Evolutionary conservation across 2,797 vertebrate genomes (phyloP).

Genomic region (Molothrus ater): DNA sequence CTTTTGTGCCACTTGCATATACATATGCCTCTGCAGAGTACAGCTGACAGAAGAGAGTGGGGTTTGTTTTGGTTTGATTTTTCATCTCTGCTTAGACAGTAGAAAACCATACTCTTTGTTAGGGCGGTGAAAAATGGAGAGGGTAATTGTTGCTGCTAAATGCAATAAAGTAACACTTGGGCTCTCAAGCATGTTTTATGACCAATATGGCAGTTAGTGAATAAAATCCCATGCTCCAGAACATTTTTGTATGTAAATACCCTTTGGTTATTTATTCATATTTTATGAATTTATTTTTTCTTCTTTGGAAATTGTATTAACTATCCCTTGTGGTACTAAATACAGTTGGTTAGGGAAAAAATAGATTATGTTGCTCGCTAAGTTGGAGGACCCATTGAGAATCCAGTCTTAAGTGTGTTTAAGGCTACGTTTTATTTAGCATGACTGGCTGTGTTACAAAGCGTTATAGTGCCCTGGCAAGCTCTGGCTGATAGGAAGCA

Average conservation of each 20-base stretch:
- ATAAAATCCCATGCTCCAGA: conserved; percentile 9
- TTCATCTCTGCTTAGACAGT: neutral
- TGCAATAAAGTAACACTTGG: neutral
- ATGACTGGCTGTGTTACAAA: neutral
- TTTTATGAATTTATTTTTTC: neutral
- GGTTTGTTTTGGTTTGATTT: neutral
- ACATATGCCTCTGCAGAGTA: neutral
- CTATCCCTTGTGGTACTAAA: neutral
- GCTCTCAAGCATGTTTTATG: conserved; percentile 21
- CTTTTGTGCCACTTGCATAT: neutral
- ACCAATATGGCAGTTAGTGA: conserved; percentile 14
- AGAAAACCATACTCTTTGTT: neutral
- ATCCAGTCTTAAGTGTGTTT: neutral
- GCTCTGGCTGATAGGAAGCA: neutral
- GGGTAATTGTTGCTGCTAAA: conserved; percentile 29
- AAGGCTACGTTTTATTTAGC: neutral
- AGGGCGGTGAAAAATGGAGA: neutral
- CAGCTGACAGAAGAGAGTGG: neutral
- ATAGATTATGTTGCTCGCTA: neutral
- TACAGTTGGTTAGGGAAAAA: neutral
- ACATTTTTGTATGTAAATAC: conserved; percentile 35
- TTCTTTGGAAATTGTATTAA: neutral
- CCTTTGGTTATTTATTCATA: conserved; percentile 10
- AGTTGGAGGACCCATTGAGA: neutral
- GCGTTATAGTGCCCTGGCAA: neutral